These are phyloP conservation scores for Dicentrarchus labrax DNA, from an alignment of 2,113 vertebrate genomes.

Conservation along the genomic window DNA sequence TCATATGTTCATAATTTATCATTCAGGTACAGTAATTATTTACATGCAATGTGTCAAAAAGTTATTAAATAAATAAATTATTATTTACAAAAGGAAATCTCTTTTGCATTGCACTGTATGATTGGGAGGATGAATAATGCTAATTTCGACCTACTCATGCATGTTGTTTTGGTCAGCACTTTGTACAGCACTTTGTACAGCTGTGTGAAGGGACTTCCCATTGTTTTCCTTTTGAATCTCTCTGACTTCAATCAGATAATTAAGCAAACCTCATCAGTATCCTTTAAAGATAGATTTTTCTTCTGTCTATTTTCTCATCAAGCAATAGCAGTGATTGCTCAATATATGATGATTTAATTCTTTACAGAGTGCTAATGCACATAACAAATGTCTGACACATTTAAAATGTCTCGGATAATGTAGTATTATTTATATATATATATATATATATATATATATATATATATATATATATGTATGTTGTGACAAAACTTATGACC, in stretches of 20 bases:
- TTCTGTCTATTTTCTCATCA: neutral
- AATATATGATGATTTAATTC: neutral
- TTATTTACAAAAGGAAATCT: neutral
- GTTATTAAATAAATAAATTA: neutral
- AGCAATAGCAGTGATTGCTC: neutral
- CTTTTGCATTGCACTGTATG: neutral
- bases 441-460: too few species aligned
- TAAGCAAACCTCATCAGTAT: neutral
- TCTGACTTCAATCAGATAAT: neutral
- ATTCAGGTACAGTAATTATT: neutral
- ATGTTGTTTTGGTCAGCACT: neutral
- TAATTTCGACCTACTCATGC: constrained; percentile 1
- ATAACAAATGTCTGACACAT: neutral
- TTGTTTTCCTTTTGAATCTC: neutral
- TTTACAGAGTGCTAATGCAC: neutral
- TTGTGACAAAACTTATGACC: neutral
- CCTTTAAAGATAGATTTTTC: neutral
- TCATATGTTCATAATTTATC: neutral
- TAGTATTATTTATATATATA: too few species aligned
- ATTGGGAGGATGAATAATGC: neutral
- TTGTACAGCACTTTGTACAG: too few species aligned
- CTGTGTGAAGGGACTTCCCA: too few species aligned
- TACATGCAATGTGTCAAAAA: neutral
- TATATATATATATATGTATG: too few species aligned
- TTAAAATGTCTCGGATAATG: neutral